These are phyloP conservation scores for Drosophila lutescens DNA, from an alignment of 2,888 invertebrate genomes.

Conservation along the genomic window DNA sequence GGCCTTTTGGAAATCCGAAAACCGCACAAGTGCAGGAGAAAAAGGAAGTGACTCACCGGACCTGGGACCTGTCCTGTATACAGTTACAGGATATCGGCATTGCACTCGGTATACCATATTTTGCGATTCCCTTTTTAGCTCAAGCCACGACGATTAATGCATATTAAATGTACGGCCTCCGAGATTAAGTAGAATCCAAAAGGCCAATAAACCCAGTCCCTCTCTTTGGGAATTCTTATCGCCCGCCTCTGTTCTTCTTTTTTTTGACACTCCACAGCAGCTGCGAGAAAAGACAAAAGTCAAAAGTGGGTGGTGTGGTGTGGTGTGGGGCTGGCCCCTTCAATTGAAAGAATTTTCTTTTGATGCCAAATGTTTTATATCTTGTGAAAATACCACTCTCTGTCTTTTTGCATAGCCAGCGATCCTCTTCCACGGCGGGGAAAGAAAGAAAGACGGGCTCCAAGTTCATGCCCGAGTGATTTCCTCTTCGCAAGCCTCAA, in stretches of 20 bases:
- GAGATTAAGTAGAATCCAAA: conserved; percentile 35
- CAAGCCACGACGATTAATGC: conserved; percentile 50
- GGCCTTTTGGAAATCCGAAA: conserved; percentile 30
- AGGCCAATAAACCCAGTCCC: conserved; percentile 38
- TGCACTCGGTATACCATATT: neutral
- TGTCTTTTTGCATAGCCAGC: conserved; percentile 50
- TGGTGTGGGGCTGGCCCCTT: neutral
- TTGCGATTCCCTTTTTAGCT: conserved; percentile 55
- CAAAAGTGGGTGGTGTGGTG: neutral
- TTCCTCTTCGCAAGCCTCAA: conserved; percentile 40
- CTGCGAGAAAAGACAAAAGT: conserved; percentile 22
- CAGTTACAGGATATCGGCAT: conserved; percentile 46
- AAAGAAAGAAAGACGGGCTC: conserved; percentile 30
- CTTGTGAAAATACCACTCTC: conserved; percentile 62
- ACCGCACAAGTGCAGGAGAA: conserved; percentile 67
- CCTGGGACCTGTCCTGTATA: conserved; percentile 17
- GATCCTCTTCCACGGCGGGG: conserved; percentile 26
- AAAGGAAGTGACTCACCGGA: conserved; percentile 69
- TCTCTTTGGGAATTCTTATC: conserved; percentile 29
- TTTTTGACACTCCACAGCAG: conserved; percentile 41
- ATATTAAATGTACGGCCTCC: conserved; percentile 55
- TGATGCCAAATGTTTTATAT: conserved; percentile 57
- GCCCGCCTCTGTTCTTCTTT: neutral
- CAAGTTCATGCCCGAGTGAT: conserved; percentile 77
- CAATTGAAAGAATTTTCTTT: conserved; percentile 41